Conservation (phyloP, 2,888 invertebrate genomes). For the Eucriotettix oculatus region DNA sequence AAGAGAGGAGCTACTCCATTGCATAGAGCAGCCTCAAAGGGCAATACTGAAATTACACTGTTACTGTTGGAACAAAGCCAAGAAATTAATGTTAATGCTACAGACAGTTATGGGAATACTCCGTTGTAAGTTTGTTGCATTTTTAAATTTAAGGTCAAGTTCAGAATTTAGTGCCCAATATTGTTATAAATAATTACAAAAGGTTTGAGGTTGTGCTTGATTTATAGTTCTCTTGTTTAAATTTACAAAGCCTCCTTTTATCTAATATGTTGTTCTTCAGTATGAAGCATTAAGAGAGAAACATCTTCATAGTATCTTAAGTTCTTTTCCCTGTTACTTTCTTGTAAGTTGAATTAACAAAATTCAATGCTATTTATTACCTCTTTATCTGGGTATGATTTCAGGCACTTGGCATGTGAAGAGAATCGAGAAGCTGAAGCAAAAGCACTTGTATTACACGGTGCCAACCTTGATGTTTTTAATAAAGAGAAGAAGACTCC, state of each 20-base stretch:
- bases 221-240: too few species aligned
- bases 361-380: not conserved
- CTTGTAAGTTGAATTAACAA: too few species aligned
- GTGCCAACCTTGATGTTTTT: slow-evolving; percentile 37
- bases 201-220: too few species aligned
- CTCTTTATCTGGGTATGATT: slow-evolving; percentile 15
- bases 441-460: slow-evolving; percentile 43
- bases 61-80: slow-evolving; percentile 40
- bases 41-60: slow-evolving; percentile 48
- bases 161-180: too few species aligned
- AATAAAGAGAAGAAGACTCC: slow-evolving; percentile 53
- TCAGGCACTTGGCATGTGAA: slow-evolving; percentile 63
- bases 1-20: slow-evolving; percentile 53
- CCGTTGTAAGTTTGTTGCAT: slow-evolving; percentile 39
- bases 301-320: too few species aligned
- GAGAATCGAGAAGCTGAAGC: slow-evolving; percentile 55
- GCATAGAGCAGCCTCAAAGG: slow-evolving; percentile 65
- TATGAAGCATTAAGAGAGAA: too few species aligned
- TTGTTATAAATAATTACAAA: too few species aligned
- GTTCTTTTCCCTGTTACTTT: too few species aligned
- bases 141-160: too few species aligned
- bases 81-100: slow-evolving; percentile 28
- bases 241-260: too few species aligned
- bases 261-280: too few species aligned
- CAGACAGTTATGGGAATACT: slow-evolving; percentile 57